Evolutionary conservation across 2,797 vertebrate species (phyloP).

Genomic region (Cryptoprocta ferox): DNA sequence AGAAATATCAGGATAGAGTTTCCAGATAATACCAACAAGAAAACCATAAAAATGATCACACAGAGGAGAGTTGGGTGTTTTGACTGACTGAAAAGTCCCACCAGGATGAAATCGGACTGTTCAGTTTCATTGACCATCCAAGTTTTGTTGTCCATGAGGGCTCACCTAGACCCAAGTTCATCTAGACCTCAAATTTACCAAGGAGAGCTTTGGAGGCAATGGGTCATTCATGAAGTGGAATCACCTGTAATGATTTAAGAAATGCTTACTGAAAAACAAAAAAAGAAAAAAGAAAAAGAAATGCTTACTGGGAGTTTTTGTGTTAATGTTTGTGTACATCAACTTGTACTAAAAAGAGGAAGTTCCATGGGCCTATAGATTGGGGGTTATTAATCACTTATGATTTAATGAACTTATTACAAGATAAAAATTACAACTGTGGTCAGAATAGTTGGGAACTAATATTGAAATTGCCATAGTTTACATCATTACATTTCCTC

Average conservation of each 20-base stretch:
- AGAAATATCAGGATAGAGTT: slow-evolving; percentile 1
- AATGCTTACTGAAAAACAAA: too few relatives aligned
- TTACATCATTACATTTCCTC: too few relatives aligned
- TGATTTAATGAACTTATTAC: too few relatives aligned
- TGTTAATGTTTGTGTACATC: too few relatives aligned
- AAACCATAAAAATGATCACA: neutral
- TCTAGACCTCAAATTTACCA: neutral
- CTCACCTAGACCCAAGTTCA: neutral
- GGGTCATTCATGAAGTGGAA: neutral
- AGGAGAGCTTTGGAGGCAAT: neutral
- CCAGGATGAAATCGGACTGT: neutral
- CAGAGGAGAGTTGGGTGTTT: neutral
- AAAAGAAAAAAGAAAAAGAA: too few relatives aligned
- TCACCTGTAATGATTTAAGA: neutral
- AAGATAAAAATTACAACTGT: too few relatives aligned
- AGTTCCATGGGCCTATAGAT: too few relatives aligned
- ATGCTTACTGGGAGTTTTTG: too few relatives aligned
- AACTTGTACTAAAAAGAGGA: too few relatives aligned
- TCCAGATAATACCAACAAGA: neutral
- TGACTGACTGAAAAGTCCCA: neutral
- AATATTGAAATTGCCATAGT: too few relatives aligned
- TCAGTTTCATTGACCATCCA: neutral
- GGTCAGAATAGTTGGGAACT: too few relatives aligned
- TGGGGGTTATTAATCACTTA: too few relatives aligned
- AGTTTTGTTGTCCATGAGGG: neutral